These are phyloP conservation scores for Saccopteryx bilineata DNA, from an alignment of 2,113 vertebrate genomes.

Conservation along the genomic window DNA sequence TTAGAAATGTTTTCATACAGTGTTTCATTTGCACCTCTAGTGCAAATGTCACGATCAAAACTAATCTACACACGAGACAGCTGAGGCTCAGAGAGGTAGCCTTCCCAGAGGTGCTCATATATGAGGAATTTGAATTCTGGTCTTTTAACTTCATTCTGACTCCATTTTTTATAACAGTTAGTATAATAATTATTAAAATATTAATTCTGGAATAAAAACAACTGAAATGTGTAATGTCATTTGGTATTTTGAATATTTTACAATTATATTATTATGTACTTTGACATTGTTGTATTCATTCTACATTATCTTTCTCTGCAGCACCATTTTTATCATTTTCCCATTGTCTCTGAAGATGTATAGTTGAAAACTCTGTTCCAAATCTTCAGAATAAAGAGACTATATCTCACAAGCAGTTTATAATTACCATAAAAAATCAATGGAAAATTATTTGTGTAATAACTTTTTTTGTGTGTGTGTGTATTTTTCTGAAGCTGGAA, in stretches of 20 bases:
- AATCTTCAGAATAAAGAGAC: neutral
- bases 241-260: neutral
- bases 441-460: neutral
- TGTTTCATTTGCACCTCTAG: neutral
- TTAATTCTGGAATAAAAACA: neutral
- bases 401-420: neutral
- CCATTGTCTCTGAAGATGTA: neutral
- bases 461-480: too few species aligned
- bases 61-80: neutral
- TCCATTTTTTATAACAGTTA: too few species aligned
- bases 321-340: neutral
- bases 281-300: neutral
- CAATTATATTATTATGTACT: neutral
- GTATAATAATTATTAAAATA: neutral
- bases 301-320: neutral
- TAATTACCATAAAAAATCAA: neutral
- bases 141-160: neutral
- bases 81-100: neutral
- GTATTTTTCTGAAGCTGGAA: too few species aligned
- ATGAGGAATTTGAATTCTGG: neutral
- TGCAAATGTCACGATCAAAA: neutral
- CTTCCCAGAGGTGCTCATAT: neutral
- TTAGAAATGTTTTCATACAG: neutral
- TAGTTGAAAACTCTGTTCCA: neutral
- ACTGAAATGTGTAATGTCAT: neutral